Conservation (phyloP, 2,888 invertebrate genomes). For the Hyposoter didymator region DNA sequence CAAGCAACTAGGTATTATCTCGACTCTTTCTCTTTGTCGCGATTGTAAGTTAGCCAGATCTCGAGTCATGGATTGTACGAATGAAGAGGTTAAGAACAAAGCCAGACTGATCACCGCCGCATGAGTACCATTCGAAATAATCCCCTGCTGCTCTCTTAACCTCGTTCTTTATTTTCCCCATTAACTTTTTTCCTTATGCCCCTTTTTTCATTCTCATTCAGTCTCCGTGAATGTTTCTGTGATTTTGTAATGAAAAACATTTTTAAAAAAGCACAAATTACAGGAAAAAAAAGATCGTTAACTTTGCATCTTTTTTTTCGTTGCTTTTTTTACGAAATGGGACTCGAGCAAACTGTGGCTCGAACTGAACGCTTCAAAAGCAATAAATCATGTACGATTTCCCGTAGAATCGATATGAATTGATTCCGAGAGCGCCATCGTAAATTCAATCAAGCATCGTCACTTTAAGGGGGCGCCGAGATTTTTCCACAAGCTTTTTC, state of each 20-base stretch:
- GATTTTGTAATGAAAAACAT: background rate
- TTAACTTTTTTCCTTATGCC: background rate
- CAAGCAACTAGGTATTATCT: constrained; percentile 29
- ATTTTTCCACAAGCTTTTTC: background rate
- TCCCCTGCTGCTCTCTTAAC: constrained; percentile 9
- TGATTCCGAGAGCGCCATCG: background rate
- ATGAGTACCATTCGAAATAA: constrained; percentile 5
- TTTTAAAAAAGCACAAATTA: background rate
- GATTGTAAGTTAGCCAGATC: constrained; percentile 5
- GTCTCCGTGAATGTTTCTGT: background rate
- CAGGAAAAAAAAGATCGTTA: background rate
- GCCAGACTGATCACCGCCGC: constrained; percentile 21
- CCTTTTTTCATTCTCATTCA: background rate
- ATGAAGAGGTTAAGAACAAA: constrained; percentile 22
- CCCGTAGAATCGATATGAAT: background rate
- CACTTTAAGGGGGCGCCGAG: background rate
- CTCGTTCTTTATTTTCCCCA: background rate
- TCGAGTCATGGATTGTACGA: constrained; percentile 10
- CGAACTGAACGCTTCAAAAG: background rate
- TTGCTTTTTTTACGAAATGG: background rate
- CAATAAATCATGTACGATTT: background rate
- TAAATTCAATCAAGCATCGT: background rate
- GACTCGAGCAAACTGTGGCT: too few relatives aligned
- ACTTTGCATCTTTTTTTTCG: background rate
- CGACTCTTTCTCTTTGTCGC: background rate